Evolutionary conservation across 2,113 vertebrate species (phyloP).

Genomic region (Neolamprologus sp.): DNA sequence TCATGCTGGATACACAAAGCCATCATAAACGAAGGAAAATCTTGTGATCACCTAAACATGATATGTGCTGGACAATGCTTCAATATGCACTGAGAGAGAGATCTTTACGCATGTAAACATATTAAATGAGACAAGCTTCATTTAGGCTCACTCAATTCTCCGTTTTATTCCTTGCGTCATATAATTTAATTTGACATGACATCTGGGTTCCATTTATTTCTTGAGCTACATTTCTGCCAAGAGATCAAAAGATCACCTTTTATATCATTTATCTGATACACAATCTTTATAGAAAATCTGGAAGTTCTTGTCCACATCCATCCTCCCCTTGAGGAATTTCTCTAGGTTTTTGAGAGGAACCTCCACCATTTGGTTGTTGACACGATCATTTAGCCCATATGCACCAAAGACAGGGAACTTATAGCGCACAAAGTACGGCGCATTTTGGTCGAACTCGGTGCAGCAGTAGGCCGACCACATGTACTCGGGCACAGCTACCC

Average conservation of each 20-base stretch:
- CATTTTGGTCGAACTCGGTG: constrained; percentile 60
- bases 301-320: constrained; percentile 69
- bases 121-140: not conserved
- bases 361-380: constrained; percentile 64
- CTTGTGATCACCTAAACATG: not conserved
- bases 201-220: not conserved
- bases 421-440: constrained; percentile 62
- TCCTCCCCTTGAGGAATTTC: constrained; percentile 61
- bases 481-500: constrained; percentile 60
- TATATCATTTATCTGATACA: constrained; percentile 40
- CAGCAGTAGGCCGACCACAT: constrained; percentile 70
- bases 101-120: not conserved
- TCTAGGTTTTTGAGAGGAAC: constrained; percentile 65
- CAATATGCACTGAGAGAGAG: not conserved
- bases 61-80: not conserved
- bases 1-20: not conserved
- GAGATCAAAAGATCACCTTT: not conserved
- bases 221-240: not conserved
- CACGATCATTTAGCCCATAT: constrained; percentile 58
- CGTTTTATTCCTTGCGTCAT: not conserved
- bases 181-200: not conserved
- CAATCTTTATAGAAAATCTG: constrained; percentile 71
- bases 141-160: not conserved
- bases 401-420: constrained; percentile 66
- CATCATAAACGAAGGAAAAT: not conserved